These are phyloP conservation scores for Nudaria mundana DNA, from an alignment of 2,888 invertebrate species.

Conservation along the genomic window DNA sequence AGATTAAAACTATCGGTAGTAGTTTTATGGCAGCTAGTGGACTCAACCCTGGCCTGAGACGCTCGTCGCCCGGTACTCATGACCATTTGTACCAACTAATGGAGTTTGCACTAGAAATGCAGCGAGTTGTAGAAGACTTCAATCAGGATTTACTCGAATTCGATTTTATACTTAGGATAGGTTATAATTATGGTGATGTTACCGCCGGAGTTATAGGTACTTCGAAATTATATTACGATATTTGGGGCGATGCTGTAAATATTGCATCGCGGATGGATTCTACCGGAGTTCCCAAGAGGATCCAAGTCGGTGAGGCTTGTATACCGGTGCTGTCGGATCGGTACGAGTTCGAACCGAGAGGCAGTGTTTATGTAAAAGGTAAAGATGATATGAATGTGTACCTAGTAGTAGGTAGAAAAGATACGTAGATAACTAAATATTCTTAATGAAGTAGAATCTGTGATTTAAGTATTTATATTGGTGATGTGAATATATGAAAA, in stretches of 20 bases:
- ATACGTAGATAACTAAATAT: conserved; percentile 49
- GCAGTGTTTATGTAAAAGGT: conserved; percentile 97
- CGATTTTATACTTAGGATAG: conserved; percentile 91
- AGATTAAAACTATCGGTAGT: conserved; percentile 98
- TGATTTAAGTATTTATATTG: conserved; percentile 69
- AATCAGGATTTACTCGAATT: conserved; percentile 95
- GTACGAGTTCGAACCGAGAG: conserved; percentile 95
- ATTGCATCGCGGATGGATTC: conserved; percentile 99
- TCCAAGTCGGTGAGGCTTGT: conserved; percentile 91
- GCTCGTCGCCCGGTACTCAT: conserved; percentile 84
- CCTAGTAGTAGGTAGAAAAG: conserved; percentile 83
- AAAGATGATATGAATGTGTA: conserved; percentile 97
- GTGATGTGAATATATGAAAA: conserved; percentile 40
- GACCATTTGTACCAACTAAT: conserved; percentile 93
- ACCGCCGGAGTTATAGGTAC: conserved; percentile 98
- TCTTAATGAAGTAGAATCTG: conserved; percentile 66
- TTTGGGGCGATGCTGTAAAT: conserved; percentile 99
- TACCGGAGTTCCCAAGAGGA: conserved; percentile 92
- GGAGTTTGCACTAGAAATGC: conserved; percentile 96
- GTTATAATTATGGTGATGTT: conserved; percentile 96
- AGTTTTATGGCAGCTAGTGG: conserved; percentile 99
- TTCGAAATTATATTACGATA: conserved; percentile 97
- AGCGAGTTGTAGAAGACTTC: conserved; percentile 91
- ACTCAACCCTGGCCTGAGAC: conserved; percentile 89
- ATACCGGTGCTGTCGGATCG: conserved; percentile 84